Base-by-base conservation (phyloP, 1,140 invertebrate genomes). In the Cecropterus lyciades region DNA sequence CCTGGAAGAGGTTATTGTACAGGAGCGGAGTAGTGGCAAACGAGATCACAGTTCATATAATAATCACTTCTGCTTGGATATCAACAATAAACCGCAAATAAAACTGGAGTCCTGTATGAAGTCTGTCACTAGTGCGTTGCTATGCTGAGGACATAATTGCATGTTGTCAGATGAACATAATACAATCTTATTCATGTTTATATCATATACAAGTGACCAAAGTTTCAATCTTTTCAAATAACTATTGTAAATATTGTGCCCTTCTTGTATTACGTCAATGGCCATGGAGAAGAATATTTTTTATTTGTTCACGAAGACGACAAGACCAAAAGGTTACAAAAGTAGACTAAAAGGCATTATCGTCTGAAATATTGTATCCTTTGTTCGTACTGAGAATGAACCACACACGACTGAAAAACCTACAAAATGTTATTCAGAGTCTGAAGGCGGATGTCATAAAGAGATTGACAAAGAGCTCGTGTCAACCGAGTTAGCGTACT, bases 341-440 rank as follows among this genome's bases (percentile, higher is more conserved):
- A 77, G 70, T 43, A 42, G 37, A 3, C 30, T 66, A 48, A 30
- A 30, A 66, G 51, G 57, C 33, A 43, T 33, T 55, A 75, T 49
- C 33, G 45, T 69, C 49, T 62, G 27, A 65, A 60, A 69, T 70
- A 79, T 83, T 85, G 76, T 82, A 52, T 72, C 52, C 65, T 67
- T 82, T 82, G 73, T 84, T 20, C 27, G 6, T 42, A 42, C 51
- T 65, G 67, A 77, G 56, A 79, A 79, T 75, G 69, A 80, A 64
- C 52, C 56, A 69, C 42, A 80, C 82, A 82, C 80, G 79, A 84
- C 74, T 75, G 71, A 78, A 79, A 80, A 82, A 82, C 73, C 59
- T 67, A 75, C 74, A 78, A 72, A 80, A 78, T 71, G 69, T 78
- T 82, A 72, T 75, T 73, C 76, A 77, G 67, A 72, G 64, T 60